Evolutionary conservation across 2,113 vertebrate species (phyloP).

Genomic region (Platycercus adscitus): DNA sequence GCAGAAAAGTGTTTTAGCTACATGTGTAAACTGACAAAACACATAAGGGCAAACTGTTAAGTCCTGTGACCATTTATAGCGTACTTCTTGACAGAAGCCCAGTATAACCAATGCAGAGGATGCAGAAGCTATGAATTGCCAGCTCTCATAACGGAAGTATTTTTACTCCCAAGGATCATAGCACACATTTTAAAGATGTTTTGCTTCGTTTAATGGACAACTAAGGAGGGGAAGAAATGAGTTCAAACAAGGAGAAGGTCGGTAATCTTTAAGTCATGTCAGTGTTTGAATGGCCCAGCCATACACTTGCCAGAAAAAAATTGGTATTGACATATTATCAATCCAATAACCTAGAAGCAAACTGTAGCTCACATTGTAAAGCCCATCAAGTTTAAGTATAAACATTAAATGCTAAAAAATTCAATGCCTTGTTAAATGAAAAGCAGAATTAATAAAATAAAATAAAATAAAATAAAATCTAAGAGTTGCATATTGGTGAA

Average conservation of each 20-base stretch:
- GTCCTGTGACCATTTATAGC: conserved; percentile 53
- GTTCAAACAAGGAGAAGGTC: conserved; percentile 48
- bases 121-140: conserved; percentile 38
- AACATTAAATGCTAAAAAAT: background rate
- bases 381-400: background rate
- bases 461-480: background rate
- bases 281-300: background rate
- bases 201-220: conserved; percentile 3
- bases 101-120: conserved; percentile 48
- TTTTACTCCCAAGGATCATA: conserved; percentile 52
- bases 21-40: conserved; percentile 39
- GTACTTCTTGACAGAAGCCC: conserved; percentile 50
- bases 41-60: conserved; percentile 36
- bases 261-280: background rate
- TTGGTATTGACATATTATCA: background rate
- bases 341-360: background rate
- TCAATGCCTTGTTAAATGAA: background rate
- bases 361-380: background rate
- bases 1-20: conserved; percentile 24
- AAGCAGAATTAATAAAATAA: background rate
- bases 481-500: background rate
- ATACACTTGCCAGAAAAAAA: background rate
- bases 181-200: conserved; percentile 53
- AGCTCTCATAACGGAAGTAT: conserved; percentile 44
- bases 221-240: conserved; percentile 26